phyloP scores from a whole-genome alignment of 1,140 invertebrate species.

The Nylanderia fulva region DNA sequence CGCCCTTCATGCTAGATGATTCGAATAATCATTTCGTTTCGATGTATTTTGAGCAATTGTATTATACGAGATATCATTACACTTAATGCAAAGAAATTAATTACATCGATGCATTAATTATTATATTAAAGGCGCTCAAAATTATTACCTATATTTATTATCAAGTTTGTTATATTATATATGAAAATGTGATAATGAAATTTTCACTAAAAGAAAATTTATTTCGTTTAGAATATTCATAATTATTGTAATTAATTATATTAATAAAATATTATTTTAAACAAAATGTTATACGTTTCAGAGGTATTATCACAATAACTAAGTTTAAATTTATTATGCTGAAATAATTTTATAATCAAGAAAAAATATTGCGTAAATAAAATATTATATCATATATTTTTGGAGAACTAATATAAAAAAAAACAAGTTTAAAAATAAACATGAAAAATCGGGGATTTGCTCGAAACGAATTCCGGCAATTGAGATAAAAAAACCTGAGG shows the following conservation, averaged over 20 bases:
- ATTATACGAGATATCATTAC: not conserved
- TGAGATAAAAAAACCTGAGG: not conserved
- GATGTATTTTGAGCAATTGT: not conserved
- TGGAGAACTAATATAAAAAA: not conserved
- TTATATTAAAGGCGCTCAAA: slow-evolving; percentile 12
- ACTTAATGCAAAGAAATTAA: slow-evolving; percentile 4
- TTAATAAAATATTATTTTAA: not conserved
- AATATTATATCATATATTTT: not conserved
- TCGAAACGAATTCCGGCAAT: slow-evolving; percentile 17
- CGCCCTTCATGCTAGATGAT: slow-evolving; percentile 43
- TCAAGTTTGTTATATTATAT: not conserved
- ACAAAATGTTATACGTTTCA: not conserved
- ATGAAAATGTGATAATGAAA: slow-evolving; percentile 8
- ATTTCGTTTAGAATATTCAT: not conserved
- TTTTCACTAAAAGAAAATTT: not conserved
- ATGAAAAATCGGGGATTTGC: not conserved
- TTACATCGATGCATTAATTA: slow-evolving; percentile 8
- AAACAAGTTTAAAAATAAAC: not conserved
- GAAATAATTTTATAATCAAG: not conserved
- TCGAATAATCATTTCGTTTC: slow-evolving; percentile 31
- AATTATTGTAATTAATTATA: slow-evolving; percentile 2
- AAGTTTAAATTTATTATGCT: not conserved
- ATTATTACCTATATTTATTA: not conserved
- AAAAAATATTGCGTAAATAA: not conserved
- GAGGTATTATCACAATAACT: not conserved